Base-by-base conservation (phyloP, 2,888 invertebrate species). In the Globia sparganii region DNA sequence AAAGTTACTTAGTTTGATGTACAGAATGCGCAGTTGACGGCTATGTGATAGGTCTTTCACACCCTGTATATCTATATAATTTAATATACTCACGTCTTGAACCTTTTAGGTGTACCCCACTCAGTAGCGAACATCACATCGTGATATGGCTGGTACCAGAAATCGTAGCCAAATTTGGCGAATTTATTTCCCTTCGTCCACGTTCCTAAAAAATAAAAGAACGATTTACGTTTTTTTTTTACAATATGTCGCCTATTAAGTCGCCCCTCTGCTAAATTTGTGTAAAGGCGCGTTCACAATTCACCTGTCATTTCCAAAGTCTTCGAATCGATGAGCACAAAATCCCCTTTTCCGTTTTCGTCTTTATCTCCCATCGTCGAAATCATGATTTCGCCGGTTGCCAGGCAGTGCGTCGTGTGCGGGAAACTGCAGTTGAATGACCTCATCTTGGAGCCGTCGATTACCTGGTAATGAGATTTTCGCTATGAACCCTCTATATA, bases 101-200 rank as follows among this genome's bases (percentile, higher is more conserved):
- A 99, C 70, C 97, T 96, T 81, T 97, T 98, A 0, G 99, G 99
- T 0, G 98, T 97, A 0, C 99, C 99, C 99, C 99, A 99, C 96
- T 99, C 99, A 0, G 98, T 97, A 25, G 99, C 97, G 37, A 99
- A 97, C 98, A 99, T 98, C 0, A 98, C 97, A 94, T 99, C 98
- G 90, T 98, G 98, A 89, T 98, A 97, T 0, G 99, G 99, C 92
- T 99, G 99, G 93, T 99, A 99, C 99, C 99, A 99, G 93, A 98
- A 99, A 94, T 99, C 99, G 93, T 99, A 99, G 9, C 99, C 99
- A 88, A 98, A 99, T 72, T 97, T 95, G 0, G 98, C 98, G n/a
- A 93, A 92, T 85, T 97, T 96, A 1, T 97, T 94, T 0, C 98
- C 98, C 80, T 97, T 97, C 0, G 98, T 98, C 99, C 99, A 99